These are phyloP conservation scores for Subacronicta megacephala DNA, from an alignment of 2,888 invertebrate genomes.

Conservation along the genomic window DNA sequence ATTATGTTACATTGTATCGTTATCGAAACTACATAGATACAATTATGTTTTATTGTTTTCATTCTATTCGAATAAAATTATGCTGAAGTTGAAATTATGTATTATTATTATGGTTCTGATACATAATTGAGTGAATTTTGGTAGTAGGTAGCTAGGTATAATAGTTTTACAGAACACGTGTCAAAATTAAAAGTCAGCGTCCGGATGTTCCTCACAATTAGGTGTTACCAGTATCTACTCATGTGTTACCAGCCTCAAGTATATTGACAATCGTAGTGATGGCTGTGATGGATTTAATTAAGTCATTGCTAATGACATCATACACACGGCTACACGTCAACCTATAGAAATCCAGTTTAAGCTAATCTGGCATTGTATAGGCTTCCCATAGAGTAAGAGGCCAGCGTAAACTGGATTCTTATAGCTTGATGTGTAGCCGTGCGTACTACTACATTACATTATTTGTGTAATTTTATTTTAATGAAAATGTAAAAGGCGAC, in stretches of 20 bases:
- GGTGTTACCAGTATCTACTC: conserved; percentile 4
- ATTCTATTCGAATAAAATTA: conserved; percentile 3
- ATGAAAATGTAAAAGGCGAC: too few relatives aligned
- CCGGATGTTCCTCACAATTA: conserved; percentile 48
- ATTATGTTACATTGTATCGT: conserved; percentile 9
- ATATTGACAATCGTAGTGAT: conserved; percentile 8
- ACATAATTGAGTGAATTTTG: conserved; percentile 30
- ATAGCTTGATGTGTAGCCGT: too few relatives aligned
- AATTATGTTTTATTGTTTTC: too few relatives aligned
- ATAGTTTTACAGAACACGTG: conserved; percentile 33
- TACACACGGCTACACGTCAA: too few relatives aligned
- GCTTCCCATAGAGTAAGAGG: too few relatives aligned
- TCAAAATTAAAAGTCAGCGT: conserved; percentile 11
- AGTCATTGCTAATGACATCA: too few relatives aligned
- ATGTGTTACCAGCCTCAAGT: conserved; percentile 38
- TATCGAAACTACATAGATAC: too few relatives aligned
- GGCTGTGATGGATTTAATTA: conserved; percentile 9
- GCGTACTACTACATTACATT: too few relatives aligned
- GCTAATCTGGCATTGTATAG: too few relatives aligned
- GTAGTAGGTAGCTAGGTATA: conserved; percentile 12
- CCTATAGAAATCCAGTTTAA: too few relatives aligned
- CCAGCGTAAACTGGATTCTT: too few relatives aligned
- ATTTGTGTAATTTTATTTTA: too few relatives aligned
- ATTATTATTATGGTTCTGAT: background rate
- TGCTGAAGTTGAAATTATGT: conserved; percentile 1